A percentile compares a stretch with the other conserved stretches of the same genome.
Conservation (phyloP, 1,140 invertebrate genomes). For the Panagrolaimus sp. region DNA sequence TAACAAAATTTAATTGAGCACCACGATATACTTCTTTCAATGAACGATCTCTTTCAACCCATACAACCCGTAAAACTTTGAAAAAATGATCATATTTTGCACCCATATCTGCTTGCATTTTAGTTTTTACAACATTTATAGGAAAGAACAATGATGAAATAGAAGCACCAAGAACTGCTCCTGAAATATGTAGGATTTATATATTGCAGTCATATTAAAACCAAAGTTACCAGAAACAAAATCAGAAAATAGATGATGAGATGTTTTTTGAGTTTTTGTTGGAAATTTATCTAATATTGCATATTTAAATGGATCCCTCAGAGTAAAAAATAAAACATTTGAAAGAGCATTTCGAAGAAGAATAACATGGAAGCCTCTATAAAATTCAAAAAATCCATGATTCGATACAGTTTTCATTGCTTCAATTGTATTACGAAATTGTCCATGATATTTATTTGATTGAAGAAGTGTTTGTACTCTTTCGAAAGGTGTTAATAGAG, state of each 20-base stretch:
- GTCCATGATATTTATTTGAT: constrained; percentile 73
- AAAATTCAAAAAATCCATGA: constrained; percentile 67
- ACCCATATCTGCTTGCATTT: constrained; percentile 83
- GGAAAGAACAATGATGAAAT: constrained; percentile 92
- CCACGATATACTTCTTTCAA: constrained; percentile 81
- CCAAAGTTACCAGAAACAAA: constrained; percentile 64
- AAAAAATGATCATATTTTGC: constrained; percentile 70
- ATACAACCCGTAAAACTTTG: constrained; percentile 70
- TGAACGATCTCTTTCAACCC: constrained; percentile 71
- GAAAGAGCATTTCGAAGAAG: constrained; percentile 76
- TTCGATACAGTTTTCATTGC: constrained; percentile 69
- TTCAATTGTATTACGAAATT: constrained; percentile 81
- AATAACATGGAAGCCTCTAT: constrained; percentile 69
- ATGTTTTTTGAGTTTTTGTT: neutral
- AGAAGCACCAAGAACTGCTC: constrained; percentile 84
- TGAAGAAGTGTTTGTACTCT: constrained; percentile 86
- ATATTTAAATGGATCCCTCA: constrained; percentile 61
- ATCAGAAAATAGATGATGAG: constrained; percentile 63
- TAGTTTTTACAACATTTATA: constrained; percentile 88
- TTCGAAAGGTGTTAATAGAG: constrained; percentile 85
- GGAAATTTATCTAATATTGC: neutral
- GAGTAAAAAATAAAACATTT: constrained; percentile 83
- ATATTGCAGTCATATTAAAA: no score
- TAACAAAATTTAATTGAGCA: constrained; percentile 82
- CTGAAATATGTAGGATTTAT: constrained; percentile 56